Base-by-base conservation (phyloP, 2,797 vertebrate genomes). In the Galagoides demidoff region DNA sequence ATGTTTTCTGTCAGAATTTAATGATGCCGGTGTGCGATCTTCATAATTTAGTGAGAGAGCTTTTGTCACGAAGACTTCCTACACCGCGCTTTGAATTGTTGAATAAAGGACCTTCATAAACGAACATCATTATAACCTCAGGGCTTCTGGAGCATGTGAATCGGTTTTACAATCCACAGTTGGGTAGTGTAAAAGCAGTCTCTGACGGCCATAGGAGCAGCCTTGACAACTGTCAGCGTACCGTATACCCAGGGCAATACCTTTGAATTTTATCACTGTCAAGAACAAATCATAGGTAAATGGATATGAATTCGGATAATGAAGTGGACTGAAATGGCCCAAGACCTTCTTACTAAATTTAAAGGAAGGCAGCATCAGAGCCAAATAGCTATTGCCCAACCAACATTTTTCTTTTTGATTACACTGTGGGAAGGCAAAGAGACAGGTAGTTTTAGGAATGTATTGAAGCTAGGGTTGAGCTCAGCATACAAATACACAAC, bases 391-490 rank as follows among this genome's bases (percentile, higher is more conserved):
- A 52, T 55, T 77, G 61, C 34, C 37, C 61, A 90, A 25, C 16
- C 12, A 88, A 17, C 49, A 59, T 81, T 96, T 97, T 97, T 22
- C 57, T 94, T 90, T 96, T 20, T 70, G 68, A 96, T 88, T 86
- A 71, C 5, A 78, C 66, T 19, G 4, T 14, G 61, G 12, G 59
- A 95, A 95, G 76, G 70, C 12, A 25, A 17, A 74, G 29, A 97
- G 59, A 31, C 0, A 90, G 61, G 45, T 82, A 93, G 0, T 17
- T 11, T 37, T 97, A 66, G 25, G 22, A 83, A 83, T 66, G 34
- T n/a, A 85, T 70, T 45, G n/a, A 73, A 97, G 23, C 81, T 81
- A 94, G 59, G 82, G 8, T 2, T 68, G 27, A 94, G 39, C 8
- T 94, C 71, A 94, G 57, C 37, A 71, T 37, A 83, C 39, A 77